A percentile compares a stretch with the other conserved stretches of the same genome.
Conservation (phyloP, 2,113 vertebrate species). For the Carassius gibelio region DNA sequence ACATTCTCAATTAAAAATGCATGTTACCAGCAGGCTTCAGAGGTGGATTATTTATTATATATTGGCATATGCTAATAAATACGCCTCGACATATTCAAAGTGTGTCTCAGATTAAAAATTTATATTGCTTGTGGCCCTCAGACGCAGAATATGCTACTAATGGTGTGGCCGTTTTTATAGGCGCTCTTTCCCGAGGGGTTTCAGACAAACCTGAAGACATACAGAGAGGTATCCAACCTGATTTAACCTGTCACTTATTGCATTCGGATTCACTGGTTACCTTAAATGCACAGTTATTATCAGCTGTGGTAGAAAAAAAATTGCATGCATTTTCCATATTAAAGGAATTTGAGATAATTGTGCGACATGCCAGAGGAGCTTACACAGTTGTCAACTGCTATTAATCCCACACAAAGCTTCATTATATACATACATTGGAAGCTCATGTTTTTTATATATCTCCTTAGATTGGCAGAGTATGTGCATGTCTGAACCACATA, state of each 20-base stretch:
- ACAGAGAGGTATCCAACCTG: slow-evolving; percentile 20
- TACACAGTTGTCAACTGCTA: slow-evolving; percentile 1
- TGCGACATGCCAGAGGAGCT: not conserved
- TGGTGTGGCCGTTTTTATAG: slow-evolving; percentile 56
- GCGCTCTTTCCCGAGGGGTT: slow-evolving; percentile 49
- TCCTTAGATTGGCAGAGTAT: slow-evolving; percentile 23
- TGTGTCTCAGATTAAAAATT: slow-evolving; percentile 69
- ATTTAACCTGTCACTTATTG: slow-evolving; percentile 46
- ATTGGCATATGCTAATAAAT: slow-evolving; percentile 74
- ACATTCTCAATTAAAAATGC: slow-evolving; percentile 69
- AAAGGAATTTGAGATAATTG: slow-evolving; percentile 16
- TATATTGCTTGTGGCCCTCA: slow-evolving; percentile 67
- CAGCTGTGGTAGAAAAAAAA: slow-evolving; percentile 14
- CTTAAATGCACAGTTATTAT: not conserved
- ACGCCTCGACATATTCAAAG: slow-evolving; percentile 65
- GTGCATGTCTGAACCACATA: not conserved
- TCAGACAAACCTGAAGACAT: slow-evolving; percentile 21
- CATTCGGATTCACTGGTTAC: slow-evolving; percentile 16
- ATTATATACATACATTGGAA: not conserved
- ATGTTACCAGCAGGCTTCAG: slow-evolving; percentile 61
- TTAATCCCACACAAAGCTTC: slow-evolving; percentile 14
- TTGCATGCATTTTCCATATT: slow-evolving; percentile 17
- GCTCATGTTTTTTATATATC: slow-evolving; percentile 10
- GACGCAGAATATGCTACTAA: slow-evolving; percentile 60
- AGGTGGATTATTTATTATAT: slow-evolving; percentile 70